These are phyloP conservation scores for Heliocidaris tuberculata DNA, from an alignment of 35 echinoderm and acorn worm genomes.

Conservation along the genomic window DNA sequence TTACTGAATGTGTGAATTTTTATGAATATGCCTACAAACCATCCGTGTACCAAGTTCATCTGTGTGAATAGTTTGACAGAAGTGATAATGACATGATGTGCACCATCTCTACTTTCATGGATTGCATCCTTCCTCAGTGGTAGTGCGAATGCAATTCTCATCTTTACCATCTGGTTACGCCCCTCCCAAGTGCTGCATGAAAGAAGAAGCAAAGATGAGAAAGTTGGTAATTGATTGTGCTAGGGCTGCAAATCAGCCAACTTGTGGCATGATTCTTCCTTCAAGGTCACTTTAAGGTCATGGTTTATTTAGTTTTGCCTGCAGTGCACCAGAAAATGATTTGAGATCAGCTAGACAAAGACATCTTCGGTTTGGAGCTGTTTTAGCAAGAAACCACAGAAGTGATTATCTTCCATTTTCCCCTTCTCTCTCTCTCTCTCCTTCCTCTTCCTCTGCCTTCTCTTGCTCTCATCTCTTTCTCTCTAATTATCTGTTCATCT, in stretches of 20 bases:
- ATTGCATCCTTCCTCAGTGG: background rate
- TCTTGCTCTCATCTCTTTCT: background rate
- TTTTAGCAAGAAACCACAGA: constrained; percentile 12
- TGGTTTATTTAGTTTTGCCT: constrained; percentile 43
- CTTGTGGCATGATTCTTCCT: background rate
- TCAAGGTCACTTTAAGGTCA: constrained; percentile 30
- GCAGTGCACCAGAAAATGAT: constrained; percentile 29
- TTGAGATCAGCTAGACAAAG: constrained; percentile 40
- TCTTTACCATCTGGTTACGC: background rate
- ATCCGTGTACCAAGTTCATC: too few relatives aligned
- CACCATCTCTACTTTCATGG: background rate
- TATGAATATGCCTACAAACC: too few relatives aligned
- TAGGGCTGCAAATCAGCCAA: constrained; percentile 34
- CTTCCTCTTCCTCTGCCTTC: background rate
- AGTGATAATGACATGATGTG: background rate
- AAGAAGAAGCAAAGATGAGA: background rate
- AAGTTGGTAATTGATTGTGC: constrained; percentile 46
- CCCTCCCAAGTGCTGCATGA: background rate
- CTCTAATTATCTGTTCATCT: too few relatives aligned
- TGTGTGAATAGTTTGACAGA: too few relatives aligned
- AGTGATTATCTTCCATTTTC: background rate
- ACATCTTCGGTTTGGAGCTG: background rate
- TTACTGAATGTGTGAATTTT: too few relatives aligned
- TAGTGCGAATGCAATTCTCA: background rate
- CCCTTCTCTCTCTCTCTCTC: background rate